A percentile compares a stretch with the other conserved stretches of the same genome.
These are phyloP conservation scores for Saiga tatarica DNA, from an alignment of 2,113 vertebrate genomes.

Conservation along the genomic window DNA sequence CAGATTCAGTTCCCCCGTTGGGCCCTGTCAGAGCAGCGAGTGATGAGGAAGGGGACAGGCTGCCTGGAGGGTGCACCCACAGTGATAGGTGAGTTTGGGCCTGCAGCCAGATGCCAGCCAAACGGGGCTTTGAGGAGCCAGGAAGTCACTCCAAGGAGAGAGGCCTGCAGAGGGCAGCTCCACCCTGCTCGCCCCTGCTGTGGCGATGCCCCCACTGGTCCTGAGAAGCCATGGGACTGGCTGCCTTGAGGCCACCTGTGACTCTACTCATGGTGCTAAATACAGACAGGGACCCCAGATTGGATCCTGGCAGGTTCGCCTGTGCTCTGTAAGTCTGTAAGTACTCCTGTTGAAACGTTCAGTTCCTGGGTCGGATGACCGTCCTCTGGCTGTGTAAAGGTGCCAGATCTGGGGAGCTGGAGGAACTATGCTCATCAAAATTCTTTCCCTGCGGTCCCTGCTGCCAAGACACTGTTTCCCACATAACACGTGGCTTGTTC, in stretches of 20 bases:
- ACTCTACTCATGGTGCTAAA: fast-evolving
- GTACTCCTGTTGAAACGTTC: fast-evolving
- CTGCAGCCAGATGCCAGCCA: neutral
- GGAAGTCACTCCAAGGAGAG: neutral
- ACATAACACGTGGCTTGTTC: fast-evolving
- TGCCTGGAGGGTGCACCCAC: neutral
- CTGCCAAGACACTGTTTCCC: neutral
- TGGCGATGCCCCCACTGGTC: neutral
- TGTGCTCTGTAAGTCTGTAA: neutral
- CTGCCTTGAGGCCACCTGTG: neutral
- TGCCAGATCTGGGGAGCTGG: neutral
- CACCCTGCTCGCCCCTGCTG: neutral
- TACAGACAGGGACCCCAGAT: neutral
- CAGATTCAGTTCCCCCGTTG: neutral
- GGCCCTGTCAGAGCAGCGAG: neutral
- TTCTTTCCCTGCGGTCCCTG: neutral
- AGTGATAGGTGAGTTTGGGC: neutral
- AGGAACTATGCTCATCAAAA: neutral
- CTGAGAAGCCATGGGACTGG: neutral
- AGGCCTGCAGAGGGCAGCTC: neutral
- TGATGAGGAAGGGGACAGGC: neutral
- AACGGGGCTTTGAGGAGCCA: neutral
- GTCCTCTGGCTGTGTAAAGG: neutral
- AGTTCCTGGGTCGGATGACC: neutral
- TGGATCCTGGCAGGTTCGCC: neutral